These are phyloP conservation scores for Cebidichthys violaceus DNA, from an alignment of 2,113 vertebrate genomes.

Conservation along the genomic window DNA sequence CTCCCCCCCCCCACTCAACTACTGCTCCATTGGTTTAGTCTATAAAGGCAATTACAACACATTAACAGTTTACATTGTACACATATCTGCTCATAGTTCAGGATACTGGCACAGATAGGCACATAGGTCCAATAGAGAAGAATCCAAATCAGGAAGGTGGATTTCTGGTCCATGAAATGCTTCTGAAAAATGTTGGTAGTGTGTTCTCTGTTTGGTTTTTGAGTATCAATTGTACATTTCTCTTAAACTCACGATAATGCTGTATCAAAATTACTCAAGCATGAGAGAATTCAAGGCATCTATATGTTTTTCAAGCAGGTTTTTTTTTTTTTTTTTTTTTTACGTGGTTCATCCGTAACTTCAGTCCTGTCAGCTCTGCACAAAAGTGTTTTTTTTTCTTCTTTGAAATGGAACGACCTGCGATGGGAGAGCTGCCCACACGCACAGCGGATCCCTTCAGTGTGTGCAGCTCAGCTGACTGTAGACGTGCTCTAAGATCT, in stretches of 20 bases:
- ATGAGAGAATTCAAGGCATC: conserved; percentile 57
- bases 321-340: conserved; percentile 3
- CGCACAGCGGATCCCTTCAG: conserved; percentile 53
- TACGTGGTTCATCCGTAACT: conserved; percentile 16
- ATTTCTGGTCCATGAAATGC: conserved; percentile 21
- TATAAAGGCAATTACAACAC: conserved; percentile 58
- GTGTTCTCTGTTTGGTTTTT: conserved; percentile 17
- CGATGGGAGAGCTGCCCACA: background rate
- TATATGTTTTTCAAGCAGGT: conserved; percentile 55
- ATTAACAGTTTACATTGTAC: conserved; percentile 32
- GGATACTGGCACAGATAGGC: conserved; percentile 50
- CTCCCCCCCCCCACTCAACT: background rate
- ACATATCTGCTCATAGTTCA: conserved; percentile 32
- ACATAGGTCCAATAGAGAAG: conserved; percentile 66
- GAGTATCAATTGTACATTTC: background rate
- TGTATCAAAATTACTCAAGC: conserved; percentile 28
- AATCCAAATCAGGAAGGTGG: conserved; percentile 8
- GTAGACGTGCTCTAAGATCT: conserved; percentile 93
- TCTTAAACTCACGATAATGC: conserved; percentile 10
- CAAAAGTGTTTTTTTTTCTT: background rate
- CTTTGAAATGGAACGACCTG: conserved; percentile 1
- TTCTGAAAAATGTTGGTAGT: background rate
- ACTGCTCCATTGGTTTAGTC: conserved; percentile 31
- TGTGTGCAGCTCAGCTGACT: conserved; percentile 84
- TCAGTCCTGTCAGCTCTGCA: conserved; percentile 4